These are phyloP conservation scores for Oscheius sp. DNA, from an alignment of 2,888 invertebrate genomes.

Conservation along the genomic window DNA sequence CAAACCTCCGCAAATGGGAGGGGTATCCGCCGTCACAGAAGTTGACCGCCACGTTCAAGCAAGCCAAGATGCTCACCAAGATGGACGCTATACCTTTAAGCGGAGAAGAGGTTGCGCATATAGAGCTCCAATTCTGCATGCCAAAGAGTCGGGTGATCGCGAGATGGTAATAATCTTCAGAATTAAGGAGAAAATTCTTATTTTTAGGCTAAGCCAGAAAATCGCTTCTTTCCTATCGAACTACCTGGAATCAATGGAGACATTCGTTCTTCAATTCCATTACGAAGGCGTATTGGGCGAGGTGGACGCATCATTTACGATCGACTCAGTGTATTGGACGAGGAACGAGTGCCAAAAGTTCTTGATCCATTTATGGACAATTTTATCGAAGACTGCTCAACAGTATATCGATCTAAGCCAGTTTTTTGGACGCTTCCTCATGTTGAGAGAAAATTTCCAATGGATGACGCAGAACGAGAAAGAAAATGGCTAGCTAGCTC, in stretches of 20 bases:
- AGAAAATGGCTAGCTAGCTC: constrained; percentile 17
- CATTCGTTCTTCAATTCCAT: constrained; percentile 36
- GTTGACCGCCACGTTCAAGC: constrained; percentile 23
- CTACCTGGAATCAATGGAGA: constrained; percentile 29
- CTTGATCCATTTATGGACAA: constrained; percentile 46
- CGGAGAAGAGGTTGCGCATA: constrained; percentile 55
- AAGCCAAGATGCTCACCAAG: constrained; percentile 34
- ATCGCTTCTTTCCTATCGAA: constrained; percentile 35
- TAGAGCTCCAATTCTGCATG: constrained; percentile 38
- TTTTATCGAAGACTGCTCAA: constrained; percentile 33
- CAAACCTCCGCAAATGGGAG: constrained; percentile 51
- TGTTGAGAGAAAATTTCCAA: background rate
- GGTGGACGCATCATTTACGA: constrained; percentile 58
- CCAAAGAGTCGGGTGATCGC: background rate
- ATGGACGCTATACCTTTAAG: constrained; percentile 58
- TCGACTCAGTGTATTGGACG: constrained; percentile 24
- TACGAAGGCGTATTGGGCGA: constrained; percentile 54
- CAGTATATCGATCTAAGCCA: constrained; percentile 2
- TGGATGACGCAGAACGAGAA: constrained; percentile 37
- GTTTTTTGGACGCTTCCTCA: constrained; percentile 2
- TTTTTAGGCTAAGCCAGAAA: constrained; percentile 29
- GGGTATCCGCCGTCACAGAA: constrained; percentile 35
- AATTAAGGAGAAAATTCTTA: background rate
- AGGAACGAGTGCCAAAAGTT: constrained; percentile 26
- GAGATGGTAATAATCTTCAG: background rate